Evolutionary conservation across 35 echinoderm and acorn worm species (phyloP).

Genomic region (Lytechinus pictus): DNA sequence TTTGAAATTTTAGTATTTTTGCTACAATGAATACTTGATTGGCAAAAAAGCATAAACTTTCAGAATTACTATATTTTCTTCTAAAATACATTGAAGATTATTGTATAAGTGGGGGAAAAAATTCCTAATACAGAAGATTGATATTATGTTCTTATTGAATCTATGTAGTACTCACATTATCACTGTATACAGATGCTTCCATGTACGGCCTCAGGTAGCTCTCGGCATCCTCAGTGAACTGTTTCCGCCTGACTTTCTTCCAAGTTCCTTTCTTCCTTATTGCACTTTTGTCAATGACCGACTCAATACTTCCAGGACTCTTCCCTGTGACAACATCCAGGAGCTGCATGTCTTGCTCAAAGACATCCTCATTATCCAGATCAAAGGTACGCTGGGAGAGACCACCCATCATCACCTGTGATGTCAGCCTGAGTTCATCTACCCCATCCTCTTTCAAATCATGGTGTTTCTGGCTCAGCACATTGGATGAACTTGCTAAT

Average conservation of each 20-base stretch:
- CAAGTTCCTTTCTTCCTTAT: not conserved
- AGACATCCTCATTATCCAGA: not conserved
- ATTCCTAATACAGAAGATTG: too few relatives aligned
- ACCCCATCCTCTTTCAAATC: not conserved
- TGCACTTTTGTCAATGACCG: not conserved
- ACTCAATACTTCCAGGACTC: not conserved
- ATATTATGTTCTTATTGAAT: too few relatives aligned
- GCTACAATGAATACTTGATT: too few relatives aligned
- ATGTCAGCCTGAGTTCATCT: not conserved
- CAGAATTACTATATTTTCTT: too few relatives aligned
- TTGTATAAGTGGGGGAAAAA: too few relatives aligned
- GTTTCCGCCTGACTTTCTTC: constrained; percentile 22
- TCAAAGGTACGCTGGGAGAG: not conserved
- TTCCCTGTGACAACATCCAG: not conserved
- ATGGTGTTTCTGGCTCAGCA: not conserved
- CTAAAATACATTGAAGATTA: too few relatives aligned
- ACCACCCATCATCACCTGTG: not conserved
- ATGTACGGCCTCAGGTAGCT: constrained; percentile 31
- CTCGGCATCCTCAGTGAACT: constrained; percentile 30
- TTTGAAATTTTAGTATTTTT: too few relatives aligned
- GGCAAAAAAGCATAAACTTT: too few relatives aligned
- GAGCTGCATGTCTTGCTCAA: not conserved
- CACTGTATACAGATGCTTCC: constrained; percentile 8
- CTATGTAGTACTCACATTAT: constrained; percentile 15
- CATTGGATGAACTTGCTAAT: not conserved